Conservation (phyloP, 2,113 vertebrate genomes). For the Cisticola juncidis region DNA sequence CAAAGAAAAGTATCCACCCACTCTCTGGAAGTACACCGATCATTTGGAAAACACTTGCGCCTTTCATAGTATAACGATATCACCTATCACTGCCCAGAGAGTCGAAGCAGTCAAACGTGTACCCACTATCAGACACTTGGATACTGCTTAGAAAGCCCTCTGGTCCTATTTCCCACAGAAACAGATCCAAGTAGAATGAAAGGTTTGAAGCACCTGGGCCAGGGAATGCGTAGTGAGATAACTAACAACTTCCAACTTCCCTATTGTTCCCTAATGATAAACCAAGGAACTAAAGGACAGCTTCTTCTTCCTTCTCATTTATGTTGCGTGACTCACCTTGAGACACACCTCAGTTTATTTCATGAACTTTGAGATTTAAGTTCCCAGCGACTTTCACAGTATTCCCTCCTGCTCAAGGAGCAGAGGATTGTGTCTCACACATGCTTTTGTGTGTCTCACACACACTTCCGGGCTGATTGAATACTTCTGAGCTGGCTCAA, state of each 20-base stretch:
- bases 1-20: neutral
- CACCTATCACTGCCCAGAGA: fast-evolving
- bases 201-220: neutral
- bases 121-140: neutral
- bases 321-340: neutral
- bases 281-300: neutral
- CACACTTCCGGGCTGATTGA: neutral
- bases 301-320: neutral
- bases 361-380: neutral
- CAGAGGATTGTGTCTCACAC: neutral
- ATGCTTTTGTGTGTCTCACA: neutral
- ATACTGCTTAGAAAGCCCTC: neutral
- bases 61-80: neutral
- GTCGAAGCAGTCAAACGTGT: neutral
- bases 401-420: neutral
- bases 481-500: neutral
- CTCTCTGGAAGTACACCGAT: neutral
- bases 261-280: neutral
- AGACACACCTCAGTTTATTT: neutral
- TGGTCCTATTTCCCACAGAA: neutral
- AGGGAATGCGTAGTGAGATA: neutral
- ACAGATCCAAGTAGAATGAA: neutral
- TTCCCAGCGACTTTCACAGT: neutral
- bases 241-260: neutral
- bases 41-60: neutral